Base-by-base conservation (phyloP, 1,140 invertebrate species). In the Trachymyrmex septentrionalis region DNA sequence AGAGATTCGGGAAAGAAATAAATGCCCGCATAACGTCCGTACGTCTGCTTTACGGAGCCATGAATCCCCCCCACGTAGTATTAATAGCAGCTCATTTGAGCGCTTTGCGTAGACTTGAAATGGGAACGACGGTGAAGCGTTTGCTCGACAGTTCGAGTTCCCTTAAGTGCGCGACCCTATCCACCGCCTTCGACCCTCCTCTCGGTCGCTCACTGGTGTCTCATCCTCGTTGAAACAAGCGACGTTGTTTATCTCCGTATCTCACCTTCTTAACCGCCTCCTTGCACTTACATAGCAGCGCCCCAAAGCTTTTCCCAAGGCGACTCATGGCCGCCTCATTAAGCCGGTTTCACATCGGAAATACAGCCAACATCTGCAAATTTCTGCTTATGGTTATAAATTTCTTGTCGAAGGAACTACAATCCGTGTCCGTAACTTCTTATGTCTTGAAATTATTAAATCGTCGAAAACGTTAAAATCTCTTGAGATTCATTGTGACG, bases 201-300 rank as follows among this genome's bases (percentile, higher is more conserved):
- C 14, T 69, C 21, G 34, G 75, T 77, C 21, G 57, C 63, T 69
- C 21, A 12, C 53, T 9, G 38, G 38, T 10, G 75, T 87, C 72
- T 44, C 53, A 21, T 76, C 48, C 21, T 34, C 67, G 61, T 59
- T 75, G 57, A 50, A 87, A 72, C 76, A 86, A 71, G 86, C 66
- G 86, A 63, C 77, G 71, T 88, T 91, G 86, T 92, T 92, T 92
- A 91, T 91, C 90, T 86, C 82, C 55, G 61, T 88, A 67, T 89
- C 86, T 91, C 86, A 85, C 72, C 88, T 78, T 24, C 87, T 67
- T 72, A 30, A 63, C 55, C 63, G 59, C 55, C 21, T 38, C 34
- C 55, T 55, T 38, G 12, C 72, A 73, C 27, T 86, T 81, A 71
- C 55, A 19, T 38, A 38, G 19, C 3, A 7, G 21, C 48, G 55